A percentile compares a stretch with the other conserved stretches of the same genome.
Evolutionary conservation across 2,888 invertebrate genomes (phyloP).

Genomic region (Noctuana brunneofusca): DNA sequence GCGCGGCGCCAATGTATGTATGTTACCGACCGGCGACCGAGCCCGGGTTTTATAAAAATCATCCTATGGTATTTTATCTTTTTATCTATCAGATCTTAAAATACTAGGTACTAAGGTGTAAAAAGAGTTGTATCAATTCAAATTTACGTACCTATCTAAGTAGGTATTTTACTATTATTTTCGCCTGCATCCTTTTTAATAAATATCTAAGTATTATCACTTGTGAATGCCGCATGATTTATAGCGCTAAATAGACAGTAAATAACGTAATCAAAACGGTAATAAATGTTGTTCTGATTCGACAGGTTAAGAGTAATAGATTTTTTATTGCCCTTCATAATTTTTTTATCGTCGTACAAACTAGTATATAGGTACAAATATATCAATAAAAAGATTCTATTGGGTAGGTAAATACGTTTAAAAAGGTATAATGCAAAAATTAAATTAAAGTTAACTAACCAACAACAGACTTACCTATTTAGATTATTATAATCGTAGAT

Average conservation of each 20-base stretch:
- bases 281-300: conserved; percentile 25
- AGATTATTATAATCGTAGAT: no score
- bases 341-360: conserved; percentile 13
- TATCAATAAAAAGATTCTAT: no score
- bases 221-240: conserved; percentile 18
- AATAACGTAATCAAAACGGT: conserved; percentile 30
- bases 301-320: conserved; percentile 39
- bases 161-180: conserved; percentile 1
- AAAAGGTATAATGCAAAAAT: no score
- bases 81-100: not conserved
- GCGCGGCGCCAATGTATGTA: conserved; percentile 75
- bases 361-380: no score
- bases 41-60: conserved; percentile 41
- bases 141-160: not conserved
- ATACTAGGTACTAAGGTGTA: not conserved
- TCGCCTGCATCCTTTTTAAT: not conserved
- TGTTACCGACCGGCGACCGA: conserved; percentile 50
- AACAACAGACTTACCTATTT: no score
- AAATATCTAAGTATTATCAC: conserved; percentile 17
- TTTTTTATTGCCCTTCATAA: conserved; percentile 39
- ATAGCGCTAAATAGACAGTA: conserved; percentile 29
- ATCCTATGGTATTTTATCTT: not conserved
- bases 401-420: no score
- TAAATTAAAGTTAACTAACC: no score
- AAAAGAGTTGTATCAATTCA: not conserved